These are phyloP conservation scores for Tetramorium alpestre DNA, from an alignment of 1,140 invertebrate species.

Conservation along the genomic window DNA sequence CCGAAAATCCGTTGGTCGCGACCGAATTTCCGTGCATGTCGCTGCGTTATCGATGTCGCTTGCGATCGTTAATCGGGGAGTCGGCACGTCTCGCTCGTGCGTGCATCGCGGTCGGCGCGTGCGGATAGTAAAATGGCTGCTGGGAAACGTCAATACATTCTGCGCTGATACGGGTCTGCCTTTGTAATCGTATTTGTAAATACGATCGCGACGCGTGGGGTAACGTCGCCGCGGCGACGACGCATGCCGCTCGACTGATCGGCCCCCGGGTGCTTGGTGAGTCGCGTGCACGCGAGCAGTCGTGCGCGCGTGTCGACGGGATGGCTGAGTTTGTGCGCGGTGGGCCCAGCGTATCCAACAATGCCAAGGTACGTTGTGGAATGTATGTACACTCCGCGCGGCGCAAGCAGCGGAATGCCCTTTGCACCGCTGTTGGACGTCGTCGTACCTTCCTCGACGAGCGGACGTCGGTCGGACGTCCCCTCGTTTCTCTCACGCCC, in stretches of 20 bases:
- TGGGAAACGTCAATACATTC: slow-evolving; percentile 84
- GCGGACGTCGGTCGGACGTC: too few species aligned
- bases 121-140: slow-evolving; percentile 81
- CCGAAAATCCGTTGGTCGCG: too few species aligned
- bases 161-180: slow-evolving; percentile 72
- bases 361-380: slow-evolving; percentile 81
- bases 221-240: slow-evolving; percentile 55
- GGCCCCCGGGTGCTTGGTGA: slow-evolving; percentile 58
- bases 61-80: too few species aligned
- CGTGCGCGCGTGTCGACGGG: slow-evolving; percentile 51
- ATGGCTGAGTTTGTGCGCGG: slow-evolving; percentile 88
- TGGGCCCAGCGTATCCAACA: slow-evolving; percentile 85
- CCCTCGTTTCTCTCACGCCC: not conserved
- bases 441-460: not conserved
- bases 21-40: too few species aligned
- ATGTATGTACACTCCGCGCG: too few species aligned
- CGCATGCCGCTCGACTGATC: slow-evolving; percentile 76
- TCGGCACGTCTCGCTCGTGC: too few species aligned
- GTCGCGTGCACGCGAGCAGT: slow-evolving; percentile 32
- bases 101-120: not conserved
- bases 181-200: slow-evolving; percentile 74
- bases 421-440: slow-evolving; percentile 26
- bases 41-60: too few species aligned
- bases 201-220: slow-evolving; percentile 61
- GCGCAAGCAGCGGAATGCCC: not conserved